Base-by-base conservation (phyloP, 2,113 vertebrate genomes). In the Bos indicus region DNA sequence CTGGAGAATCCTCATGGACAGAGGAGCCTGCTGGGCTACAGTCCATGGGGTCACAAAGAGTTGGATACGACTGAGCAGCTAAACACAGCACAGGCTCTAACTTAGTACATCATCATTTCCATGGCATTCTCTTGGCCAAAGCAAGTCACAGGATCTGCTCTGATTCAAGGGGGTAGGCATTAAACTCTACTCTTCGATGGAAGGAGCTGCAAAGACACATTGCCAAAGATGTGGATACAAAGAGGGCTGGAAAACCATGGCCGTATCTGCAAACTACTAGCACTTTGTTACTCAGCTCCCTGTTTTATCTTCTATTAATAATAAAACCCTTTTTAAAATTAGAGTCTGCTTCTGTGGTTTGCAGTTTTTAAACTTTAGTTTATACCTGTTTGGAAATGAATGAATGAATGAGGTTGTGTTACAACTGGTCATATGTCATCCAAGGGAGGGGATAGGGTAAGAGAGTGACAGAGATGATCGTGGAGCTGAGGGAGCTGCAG, bases 61-160 rank as follows among this genome's bases (percentile, higher is more conserved):
- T 40, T 1, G 1, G 67, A 40, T 12, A 40, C 0, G 2, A 40
- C 67, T 40, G 19, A 71, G n/a, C 19, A 23, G 12, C n/a, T 40
- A 12, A 71, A 19, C 67, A 71, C n/a, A 71, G 67, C 5, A 23
- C 10, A 40, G n/a, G 6, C 71, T 77, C 23, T 43, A 15, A 77
- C 40, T 77, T 43, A 26, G 71, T 23, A 43, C 40, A 4, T 43
- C 71, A 25, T 26, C 71, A 43, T 77, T 77, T 77, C 23, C 71
- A 77, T 7, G 21, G 36, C 21, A 26, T 77, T 77, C 12, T 77
- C 40, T 77, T 4, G 3, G 71, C 6, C 71, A 77, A 13, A 43
- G 71, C 40, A 43, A 26, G 40, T 40, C 71, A 14, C 23, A 7
- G 40, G 40, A 43, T 77, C 71, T 43, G 12, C 40, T 43, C 6